Percentiles rank a stretch among this genome's conserved stretches.
Evolutionary conservation across 2,113 vertebrate species (phyloP).

Genomic region (human): DNA sequence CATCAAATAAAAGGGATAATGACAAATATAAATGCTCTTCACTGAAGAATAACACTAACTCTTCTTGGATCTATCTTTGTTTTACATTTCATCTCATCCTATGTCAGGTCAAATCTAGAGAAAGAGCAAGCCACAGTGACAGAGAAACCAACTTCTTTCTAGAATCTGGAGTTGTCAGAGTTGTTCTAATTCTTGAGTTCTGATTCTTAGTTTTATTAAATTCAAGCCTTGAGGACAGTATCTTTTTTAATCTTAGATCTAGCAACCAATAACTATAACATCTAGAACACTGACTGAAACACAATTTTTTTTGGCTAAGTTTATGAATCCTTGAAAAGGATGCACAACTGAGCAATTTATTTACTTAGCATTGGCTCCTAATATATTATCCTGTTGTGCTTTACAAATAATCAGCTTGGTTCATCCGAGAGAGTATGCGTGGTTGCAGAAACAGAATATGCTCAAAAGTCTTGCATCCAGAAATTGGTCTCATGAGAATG

Average conservation of each 20-base stretch:
- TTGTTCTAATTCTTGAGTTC: background rate
- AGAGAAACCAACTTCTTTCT: background rate
- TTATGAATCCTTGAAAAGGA: background rate
- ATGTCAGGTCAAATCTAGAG: background rate
- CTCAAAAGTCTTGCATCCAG: background rate
- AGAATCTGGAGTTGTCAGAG: background rate
- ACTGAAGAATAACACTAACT: background rate
- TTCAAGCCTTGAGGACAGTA: background rate
- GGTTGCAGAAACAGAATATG: background rate
- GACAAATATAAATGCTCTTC: background rate
- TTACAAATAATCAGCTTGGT: background rate
- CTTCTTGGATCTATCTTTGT: background rate
- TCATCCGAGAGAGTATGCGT: background rate
- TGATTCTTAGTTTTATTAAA: background rate
- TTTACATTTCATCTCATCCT: background rate
- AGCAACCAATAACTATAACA: background rate
- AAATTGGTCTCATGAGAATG: background rate
- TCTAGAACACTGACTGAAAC: background rate
- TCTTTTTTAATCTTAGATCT: background rate
- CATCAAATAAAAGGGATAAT: background rate
- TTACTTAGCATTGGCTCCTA: background rate
- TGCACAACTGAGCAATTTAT: background rate
- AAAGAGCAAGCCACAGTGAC: background rate
- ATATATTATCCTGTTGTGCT: background rate
- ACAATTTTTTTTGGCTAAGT: background rate